Evolutionary conservation across 1,140 invertebrate genomes (phyloP).

Genomic region (Lucilia sericata): DNA sequence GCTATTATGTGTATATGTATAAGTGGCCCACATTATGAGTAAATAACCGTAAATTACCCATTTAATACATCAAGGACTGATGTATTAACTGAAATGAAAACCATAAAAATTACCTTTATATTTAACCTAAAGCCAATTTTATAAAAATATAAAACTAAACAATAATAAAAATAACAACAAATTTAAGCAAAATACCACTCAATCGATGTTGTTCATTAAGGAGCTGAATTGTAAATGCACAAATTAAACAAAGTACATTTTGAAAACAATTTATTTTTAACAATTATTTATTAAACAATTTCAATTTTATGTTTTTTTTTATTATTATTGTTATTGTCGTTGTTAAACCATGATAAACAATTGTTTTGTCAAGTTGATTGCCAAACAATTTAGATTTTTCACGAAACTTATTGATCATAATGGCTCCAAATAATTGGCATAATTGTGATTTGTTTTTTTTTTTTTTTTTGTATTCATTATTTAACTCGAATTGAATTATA

Average conservation of each 20-base stretch:
- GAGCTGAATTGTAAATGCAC: neutral
- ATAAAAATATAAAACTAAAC: no score
- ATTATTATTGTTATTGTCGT: constrained; percentile 40
- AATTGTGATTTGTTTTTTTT: constrained; percentile 57
- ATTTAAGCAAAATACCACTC: neutral
- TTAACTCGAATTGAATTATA: constrained; percentile 51
- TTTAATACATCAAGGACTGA: no score
- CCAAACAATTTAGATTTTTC: constrained; percentile 68
- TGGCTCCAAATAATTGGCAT: constrained; percentile 61
- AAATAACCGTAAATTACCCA: no score
- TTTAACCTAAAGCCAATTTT: no score
- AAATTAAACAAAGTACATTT: neutral
- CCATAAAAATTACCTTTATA: no score
- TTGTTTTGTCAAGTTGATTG: constrained; percentile 68
- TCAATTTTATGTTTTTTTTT: constrained; percentile 30
- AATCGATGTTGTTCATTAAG: neutral
- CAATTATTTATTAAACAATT: constrained; percentile 37
- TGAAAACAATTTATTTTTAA: neutral
- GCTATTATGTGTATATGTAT: no score
- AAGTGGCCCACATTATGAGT: no score
- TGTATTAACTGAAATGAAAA: no score
- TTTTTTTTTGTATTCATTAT: constrained; percentile 65
- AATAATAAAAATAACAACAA: neutral
- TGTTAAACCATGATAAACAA: constrained; percentile 51
- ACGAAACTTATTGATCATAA: constrained; percentile 69